Base-by-base conservation (phyloP, 2,888 invertebrate genomes). In the Nomada lathburiana region DNA sequence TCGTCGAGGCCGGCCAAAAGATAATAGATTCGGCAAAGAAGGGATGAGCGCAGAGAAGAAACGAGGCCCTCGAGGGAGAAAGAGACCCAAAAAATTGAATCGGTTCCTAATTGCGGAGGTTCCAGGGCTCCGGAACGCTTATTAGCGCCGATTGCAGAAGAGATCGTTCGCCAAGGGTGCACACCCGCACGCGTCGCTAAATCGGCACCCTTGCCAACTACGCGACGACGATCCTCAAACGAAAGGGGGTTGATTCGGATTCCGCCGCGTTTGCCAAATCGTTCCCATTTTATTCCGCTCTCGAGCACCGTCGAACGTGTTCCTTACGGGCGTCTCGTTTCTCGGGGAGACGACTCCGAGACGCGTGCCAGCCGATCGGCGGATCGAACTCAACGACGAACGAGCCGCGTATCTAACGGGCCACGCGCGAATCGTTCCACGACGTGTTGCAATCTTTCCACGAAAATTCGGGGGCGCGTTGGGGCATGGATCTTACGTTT, bases 101-200 rank as follows among this genome's bases (percentile, higher is more conserved):
- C 52, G 69, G 72, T 53, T 72, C 71, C 76, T 79, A 82, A 86
- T 82, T 82, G 79, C 65, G 68, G 65, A 55, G 63, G 70, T 67
- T 82, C 62, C 78, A 36, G 63, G 13, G 52, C 69, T 10, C 47
- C 10, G 69, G 79, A 70, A 80, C 73, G 87, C 80, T 86, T 75
- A 86, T 84, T 76, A 76, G 57, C 53, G 64, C n/a, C 77, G 79
- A 86, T 84, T 83, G 85, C 71, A 44, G 65, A 60, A 70, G 63
- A 73, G 74, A 65, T 80, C 76, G 78, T 79, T 78, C 64, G 69
- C 60, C 55, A 52, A n/a, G 26, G 52, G 47, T 42, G 76, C 80
- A 80, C 71, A n/a, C 44, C 59, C 42, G 57, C 63, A 83, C 76
- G 73, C 67, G 73, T 65, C 67, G 44, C 55, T 44, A 53, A 71